Evolutionary conservation across 2,888 invertebrate genomes (phyloP).

Genomic region (Parnassius mnemosyne): DNA sequence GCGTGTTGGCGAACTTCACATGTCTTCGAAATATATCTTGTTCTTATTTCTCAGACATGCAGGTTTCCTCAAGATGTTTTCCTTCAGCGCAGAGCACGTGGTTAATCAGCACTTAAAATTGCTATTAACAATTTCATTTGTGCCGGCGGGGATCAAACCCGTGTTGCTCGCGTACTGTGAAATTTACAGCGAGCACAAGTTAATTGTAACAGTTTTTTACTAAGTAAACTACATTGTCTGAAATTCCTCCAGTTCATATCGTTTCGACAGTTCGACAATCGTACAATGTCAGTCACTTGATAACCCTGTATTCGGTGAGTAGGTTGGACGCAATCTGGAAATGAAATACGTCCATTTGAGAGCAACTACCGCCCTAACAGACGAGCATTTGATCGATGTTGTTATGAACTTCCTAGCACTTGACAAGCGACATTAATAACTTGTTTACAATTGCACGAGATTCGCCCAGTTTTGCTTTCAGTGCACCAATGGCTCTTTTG

Average conservation of each 20-base stretch:
- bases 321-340: constrained; percentile 5
- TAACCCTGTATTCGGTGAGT: constrained; percentile 2
- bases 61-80: no score
- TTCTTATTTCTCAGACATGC: no score
- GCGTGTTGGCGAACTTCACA: no score
- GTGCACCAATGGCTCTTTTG: background rate
- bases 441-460: constrained; percentile 9
- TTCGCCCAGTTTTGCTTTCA: background rate
- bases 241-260: background rate
- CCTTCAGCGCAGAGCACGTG: no score
- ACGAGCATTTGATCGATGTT: constrained; percentile 24
- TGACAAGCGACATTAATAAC: constrained; percentile 18
- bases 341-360: constrained; percentile 8
- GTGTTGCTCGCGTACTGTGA: no score
- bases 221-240: background rate
- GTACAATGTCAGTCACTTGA: background rate
- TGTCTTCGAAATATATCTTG: no score
- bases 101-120: no score
- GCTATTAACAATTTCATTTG: no score
- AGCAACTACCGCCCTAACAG: constrained; percentile 10
- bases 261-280: background rate
- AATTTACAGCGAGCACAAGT: no score
- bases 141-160: no score
- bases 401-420: constrained; percentile 14
- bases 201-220: background rate